A percentile compares a stretch with the other conserved stretches of the same genome.
Evolutionary conservation across 2,797 vertebrate species (phyloP).

Genomic region (Streptopelia turtur): DNA sequence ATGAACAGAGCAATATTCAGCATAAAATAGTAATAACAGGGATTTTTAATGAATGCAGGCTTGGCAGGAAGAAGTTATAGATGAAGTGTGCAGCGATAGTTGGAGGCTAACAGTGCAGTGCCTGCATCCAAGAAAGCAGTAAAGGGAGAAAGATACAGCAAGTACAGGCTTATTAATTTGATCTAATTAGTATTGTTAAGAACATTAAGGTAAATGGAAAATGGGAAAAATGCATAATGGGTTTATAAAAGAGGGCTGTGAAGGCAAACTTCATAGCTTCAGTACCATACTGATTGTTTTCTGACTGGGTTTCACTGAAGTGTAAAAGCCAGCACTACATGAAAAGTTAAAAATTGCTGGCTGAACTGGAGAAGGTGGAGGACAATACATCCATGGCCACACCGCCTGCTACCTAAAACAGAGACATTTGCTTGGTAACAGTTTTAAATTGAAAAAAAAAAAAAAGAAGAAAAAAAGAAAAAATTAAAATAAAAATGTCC

Average conservation of each 20-base stretch:
- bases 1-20: not conserved
- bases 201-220: not conserved
- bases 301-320: not conserved
- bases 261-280: not conserved
- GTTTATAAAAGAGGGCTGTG: not conserved
- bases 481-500: not conserved
- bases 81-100: not conserved
- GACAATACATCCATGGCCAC: not conserved
- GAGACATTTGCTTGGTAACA: not conserved
- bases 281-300: not conserved
- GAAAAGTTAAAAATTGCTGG: not conserved
- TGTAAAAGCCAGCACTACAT: not conserved
- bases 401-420: accelerated
- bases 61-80: not conserved
- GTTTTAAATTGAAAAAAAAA: not conserved
- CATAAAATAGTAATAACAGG: not conserved
- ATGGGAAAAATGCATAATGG: not conserved
- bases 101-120: not conserved
- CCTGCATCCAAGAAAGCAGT: not conserved
- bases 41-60: not conserved
- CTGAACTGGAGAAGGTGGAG: not conserved
- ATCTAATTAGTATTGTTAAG: not conserved
- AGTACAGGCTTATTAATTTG: not conserved
- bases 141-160: not conserved
- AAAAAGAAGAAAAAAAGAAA: accelerated